Evolutionary conservation across 1,140 invertebrate species (phyloP), one percentile per base, ranked within the genome.

Genomic region (Drosophila nebulosa): DNA sequence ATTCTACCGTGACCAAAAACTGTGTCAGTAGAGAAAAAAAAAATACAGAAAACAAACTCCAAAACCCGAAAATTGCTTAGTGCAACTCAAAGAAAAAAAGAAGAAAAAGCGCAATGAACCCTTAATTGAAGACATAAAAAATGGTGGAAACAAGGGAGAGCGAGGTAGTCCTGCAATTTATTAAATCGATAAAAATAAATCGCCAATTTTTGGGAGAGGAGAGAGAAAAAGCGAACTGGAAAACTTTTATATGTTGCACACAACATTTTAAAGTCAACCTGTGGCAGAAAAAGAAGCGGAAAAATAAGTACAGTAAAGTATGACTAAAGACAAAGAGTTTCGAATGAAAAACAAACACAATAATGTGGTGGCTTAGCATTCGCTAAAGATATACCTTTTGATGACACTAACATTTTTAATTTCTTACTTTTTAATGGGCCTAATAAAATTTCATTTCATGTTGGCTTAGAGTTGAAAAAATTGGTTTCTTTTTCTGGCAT

Each of bases 161-260:
- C 14, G 27, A 21, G 67, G 7, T 61, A 46, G 46, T 52, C 69
- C 63, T 50, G 52, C 64, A 81, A 88, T 86, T 86, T 86, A 86
- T 86, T 86, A 67, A 86, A 86, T 86, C 81, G 81, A 86, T 86
- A 88, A 78, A 77, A 57, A 46, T 73, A 64, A 61, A 68, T 27
- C 65, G 57, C 53, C 52, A 50, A 60, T 65, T 58, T 58, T 60
- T 60, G 14, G 50, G 12, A 30, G 32, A 55, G 30, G 4, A 10
- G 24, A 32, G 7, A 6, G 16, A 7, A 24, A 2, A 22, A 7
- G 2, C 9, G 24, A 53, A 6, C 14, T 1, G 5, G 7, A 30
- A 24, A 68, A 63, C 30, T 46, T 46, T 46, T 46, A 18, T 61
- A 58, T 69, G 42, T 78, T 32, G 27, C 3, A 36, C 26, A 36